A percentile compares a stretch with the other conserved stretches of the same genome.
Conservation (phyloP, 2,888 invertebrate genomes). For the Epsilonema sp. region DNA sequence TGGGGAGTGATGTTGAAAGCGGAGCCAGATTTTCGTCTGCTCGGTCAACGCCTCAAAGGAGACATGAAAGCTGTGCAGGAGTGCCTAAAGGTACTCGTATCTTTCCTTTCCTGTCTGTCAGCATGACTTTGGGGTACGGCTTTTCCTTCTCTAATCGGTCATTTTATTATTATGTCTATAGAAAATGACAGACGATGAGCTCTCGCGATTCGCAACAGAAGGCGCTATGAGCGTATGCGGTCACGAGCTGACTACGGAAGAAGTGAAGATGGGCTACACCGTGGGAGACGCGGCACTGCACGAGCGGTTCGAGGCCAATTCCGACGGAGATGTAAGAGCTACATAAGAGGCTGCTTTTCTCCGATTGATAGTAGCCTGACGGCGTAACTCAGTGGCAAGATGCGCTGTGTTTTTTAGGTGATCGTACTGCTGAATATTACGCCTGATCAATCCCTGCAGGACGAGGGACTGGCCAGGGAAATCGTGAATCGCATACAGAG, state of each 20-base stretch:
- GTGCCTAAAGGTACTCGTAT: constrained; percentile 45
- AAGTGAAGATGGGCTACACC: constrained; percentile 47
- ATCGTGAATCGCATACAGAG: constrained; percentile 88
- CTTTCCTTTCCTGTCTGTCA: no score
- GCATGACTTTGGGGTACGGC: no score
- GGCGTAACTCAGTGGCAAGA: no score
- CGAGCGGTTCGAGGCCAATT: constrained; percentile 56
- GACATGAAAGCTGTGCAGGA: constrained; percentile 68
- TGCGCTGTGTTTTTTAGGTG: no score
- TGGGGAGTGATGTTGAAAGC: constrained; percentile 76
- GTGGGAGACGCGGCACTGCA: constrained; percentile 37
- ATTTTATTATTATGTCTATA: no score
- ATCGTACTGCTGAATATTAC: constrained; percentile 69
- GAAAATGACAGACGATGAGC: constrained; percentile 53
- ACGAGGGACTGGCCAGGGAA: constrained; percentile 86
- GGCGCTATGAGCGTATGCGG: constrained; percentile 54
- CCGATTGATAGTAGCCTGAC: no score
- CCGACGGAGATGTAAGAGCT: constrained; percentile 49
- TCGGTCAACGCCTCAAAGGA: constrained; percentile 68
- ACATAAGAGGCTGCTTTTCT: neutral
- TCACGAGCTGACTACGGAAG: constrained; percentile 41
- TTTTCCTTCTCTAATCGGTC: no score
- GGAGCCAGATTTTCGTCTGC: constrained; percentile 76
- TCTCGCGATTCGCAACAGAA: constrained; percentile 49
- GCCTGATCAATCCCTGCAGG: constrained; percentile 67